Evolutionary conservation across 2,113 vertebrate species (phyloP).

Genomic region (Kobus ellipsiprymnus): DNA sequence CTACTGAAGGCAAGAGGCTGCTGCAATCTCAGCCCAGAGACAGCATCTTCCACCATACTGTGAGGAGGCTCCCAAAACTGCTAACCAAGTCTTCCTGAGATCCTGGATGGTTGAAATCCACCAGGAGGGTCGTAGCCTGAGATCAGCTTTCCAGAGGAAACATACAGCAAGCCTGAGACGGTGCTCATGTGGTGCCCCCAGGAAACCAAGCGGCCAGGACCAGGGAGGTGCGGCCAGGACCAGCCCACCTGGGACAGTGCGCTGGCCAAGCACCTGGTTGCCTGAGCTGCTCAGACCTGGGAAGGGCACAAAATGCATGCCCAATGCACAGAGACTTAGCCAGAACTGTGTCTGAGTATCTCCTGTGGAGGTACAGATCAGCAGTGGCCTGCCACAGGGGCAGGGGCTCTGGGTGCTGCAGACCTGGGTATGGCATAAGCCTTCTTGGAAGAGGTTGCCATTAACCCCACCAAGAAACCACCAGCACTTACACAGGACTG

Average conservation of each 20-base stretch:
- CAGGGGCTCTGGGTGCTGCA: background rate
- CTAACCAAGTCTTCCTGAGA: background rate
- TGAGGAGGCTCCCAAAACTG: background rate
- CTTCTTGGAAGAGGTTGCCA: background rate
- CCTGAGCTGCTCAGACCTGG: background rate
- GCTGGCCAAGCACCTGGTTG: background rate
- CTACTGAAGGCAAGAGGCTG: background rate
- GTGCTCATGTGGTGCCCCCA: fast-evolving
- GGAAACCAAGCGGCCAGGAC: background rate
- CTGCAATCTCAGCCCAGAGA: background rate
- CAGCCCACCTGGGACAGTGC: fast-evolving
- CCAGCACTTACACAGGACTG: background rate
- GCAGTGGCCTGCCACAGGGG: background rate
- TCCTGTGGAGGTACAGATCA: background rate
- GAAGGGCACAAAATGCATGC: background rate
- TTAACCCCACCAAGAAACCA: background rate
- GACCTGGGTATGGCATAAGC: background rate
- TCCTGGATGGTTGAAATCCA: background rate
- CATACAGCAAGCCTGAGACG: background rate
- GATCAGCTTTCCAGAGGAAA: background rate
- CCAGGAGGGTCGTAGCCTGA: background rate
- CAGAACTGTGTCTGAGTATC: background rate
- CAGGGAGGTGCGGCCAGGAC: no score
- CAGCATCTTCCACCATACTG: background rate
- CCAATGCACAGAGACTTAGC: background rate